Evolutionary conservation across 2,797 vertebrate species (phyloP), one percentile per base, ranked within the genome.

Genomic region (Rhadinocentrus ornatus): DNA sequence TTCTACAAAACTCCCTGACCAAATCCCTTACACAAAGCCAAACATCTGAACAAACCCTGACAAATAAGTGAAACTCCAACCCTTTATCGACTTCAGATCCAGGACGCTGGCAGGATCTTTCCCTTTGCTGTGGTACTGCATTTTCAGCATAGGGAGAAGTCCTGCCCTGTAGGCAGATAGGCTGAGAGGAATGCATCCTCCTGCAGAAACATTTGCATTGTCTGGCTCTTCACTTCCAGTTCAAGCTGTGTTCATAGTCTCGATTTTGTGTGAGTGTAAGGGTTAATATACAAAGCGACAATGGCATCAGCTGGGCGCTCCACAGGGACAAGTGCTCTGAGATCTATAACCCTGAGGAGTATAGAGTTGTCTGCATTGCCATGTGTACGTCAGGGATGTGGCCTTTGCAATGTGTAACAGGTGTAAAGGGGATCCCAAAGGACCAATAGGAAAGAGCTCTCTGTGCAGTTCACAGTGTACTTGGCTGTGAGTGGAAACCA

Each of bases 251-350:
- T 81, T 81, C 57, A 75, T 44, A 69, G 70, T 57, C 69, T 24
- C 34, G 73, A 57, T 72, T 78, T 65, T 83, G 73, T 87, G 75
- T 50, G 66, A 60, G 48, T 29, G 62, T 31, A 66, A 79, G 74
- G 77, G 75, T 77, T 64, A 62, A 75, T 62, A 48, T 61, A 78
- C 62, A 3, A 37, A n/a, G 62, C 66, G 73, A 88, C 91, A 87
- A 86, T 85, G 77, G 77, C 88, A 60, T 91, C 87, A 66, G 76
- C 69, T 82, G 39, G 73, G 57, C 11, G n/a, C 65, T 84, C 85
- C 74, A 55, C 37, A 1, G 82, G 77, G 84, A 85, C 64, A 59
- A 71, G 62, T 62, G 74, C 57, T 72, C 61, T 69, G 53, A 69
- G 72, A 57, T 82, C 83, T 86, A 78, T 18, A 58, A 78, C 63